Conservation (phyloP, 2,113 vertebrate species). For the Pseudopodoces humilis region DNA sequence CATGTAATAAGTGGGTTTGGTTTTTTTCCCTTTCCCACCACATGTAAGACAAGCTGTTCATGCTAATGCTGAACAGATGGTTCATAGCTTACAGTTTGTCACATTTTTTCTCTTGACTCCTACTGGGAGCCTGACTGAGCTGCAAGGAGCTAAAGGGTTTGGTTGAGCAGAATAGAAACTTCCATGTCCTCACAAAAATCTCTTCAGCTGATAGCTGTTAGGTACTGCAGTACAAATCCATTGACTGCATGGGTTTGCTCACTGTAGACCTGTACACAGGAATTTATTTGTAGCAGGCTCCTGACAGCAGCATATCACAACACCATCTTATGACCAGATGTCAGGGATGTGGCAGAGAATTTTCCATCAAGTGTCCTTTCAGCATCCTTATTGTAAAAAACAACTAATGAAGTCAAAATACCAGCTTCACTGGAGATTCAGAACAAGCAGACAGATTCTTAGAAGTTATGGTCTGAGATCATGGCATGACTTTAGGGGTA, state of each 20-base stretch:
- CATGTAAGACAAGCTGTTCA: background rate
- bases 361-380: background rate
- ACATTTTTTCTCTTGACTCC: constrained; percentile 1
- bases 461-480: background rate
- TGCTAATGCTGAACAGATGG: constrained; percentile 6
- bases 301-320: accelerated
- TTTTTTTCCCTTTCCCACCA: background rate
- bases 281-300: background rate
- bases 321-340: background rate
- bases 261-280: accelerated
- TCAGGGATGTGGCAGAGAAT: background rate
- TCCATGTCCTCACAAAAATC: background rate
- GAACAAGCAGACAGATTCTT: background rate
- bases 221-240: background rate
- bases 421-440: background rate
- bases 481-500: background rate
- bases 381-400: background rate
- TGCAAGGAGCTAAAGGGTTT: background rate
- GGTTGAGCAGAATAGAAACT: background rate
- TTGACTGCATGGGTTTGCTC: background rate
- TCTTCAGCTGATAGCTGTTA: background rate
- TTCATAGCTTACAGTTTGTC: background rate
- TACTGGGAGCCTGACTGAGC: background rate
- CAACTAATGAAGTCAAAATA: background rate
- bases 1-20: background rate